These are phyloP conservation scores for Portevinia maculata DNA, from an alignment of 2,888 invertebrate species.

Conservation along the genomic window DNA sequence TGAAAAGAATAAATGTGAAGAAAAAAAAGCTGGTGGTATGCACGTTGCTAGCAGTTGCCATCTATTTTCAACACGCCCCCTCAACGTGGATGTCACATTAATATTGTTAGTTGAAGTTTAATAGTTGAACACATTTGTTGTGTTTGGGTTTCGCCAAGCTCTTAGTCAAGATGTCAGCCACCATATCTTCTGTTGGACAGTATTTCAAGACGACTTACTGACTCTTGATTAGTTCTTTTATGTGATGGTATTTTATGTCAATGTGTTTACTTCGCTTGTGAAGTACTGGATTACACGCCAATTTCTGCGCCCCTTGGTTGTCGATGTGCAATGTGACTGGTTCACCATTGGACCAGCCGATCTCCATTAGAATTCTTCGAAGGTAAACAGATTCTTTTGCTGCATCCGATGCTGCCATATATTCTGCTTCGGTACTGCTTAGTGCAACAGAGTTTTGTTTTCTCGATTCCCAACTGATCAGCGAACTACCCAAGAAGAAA, in stretches of 20 bases:
- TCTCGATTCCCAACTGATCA: constrained; percentile 3
- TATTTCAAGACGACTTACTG: constrained; percentile 49
- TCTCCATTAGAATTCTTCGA: constrained; percentile 42
- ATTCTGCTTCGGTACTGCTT: constrained; percentile 26
- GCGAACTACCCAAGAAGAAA: constrained; percentile 26
- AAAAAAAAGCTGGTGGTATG: too few relatives aligned
- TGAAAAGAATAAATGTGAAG: too few relatives aligned
- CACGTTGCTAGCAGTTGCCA: too few relatives aligned
- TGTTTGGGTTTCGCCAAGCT: constrained; percentile 59
- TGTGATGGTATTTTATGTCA: too few relatives aligned
- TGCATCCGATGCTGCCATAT: constrained; percentile 44
- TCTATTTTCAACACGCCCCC: too few relatives aligned
- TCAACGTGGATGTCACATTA: too few relatives aligned
- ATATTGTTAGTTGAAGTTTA: constrained; percentile 32
- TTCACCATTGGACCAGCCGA: constrained; percentile 39
- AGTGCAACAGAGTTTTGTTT: constrained; percentile 39
- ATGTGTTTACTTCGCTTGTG: constrained; percentile 63
- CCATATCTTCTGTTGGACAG: constrained; percentile 53
- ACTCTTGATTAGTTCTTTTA: constrained; percentile 45
- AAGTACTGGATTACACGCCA: constrained; percentile 50
- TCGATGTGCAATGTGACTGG: constrained; percentile 53
- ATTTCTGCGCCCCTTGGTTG: constrained; percentile 52
- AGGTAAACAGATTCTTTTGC: constrained; percentile 62
- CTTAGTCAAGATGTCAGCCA: constrained; percentile 58
- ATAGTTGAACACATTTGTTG: constrained; percentile 40